phyloP scores from a whole-genome alignment of 2,113 vertebrate genomes.

The Pampusana beccarii region DNA sequence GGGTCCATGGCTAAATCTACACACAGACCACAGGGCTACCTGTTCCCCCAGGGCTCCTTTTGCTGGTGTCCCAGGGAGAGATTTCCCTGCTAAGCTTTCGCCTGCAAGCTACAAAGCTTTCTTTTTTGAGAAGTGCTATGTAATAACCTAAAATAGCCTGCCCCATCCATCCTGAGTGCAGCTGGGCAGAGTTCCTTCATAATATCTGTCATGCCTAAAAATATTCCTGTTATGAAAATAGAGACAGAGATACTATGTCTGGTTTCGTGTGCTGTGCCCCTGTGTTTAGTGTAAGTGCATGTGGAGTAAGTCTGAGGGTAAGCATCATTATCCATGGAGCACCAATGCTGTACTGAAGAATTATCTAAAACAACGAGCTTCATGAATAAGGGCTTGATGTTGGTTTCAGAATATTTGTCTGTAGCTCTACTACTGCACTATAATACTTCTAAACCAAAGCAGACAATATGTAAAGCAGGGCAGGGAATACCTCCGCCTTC shows the following conservation, averaged over 20 bases:
- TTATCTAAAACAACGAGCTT: not conserved
- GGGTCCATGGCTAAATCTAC: not conserved
- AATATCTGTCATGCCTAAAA: conserved; percentile 64
- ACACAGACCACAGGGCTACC: not conserved
- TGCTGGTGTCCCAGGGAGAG: not conserved
- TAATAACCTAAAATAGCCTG: conserved; percentile 49
- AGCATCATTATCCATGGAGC: not conserved
- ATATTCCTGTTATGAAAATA: conserved; percentile 57
- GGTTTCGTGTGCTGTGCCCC: not conserved
- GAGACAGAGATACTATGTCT: conserved; percentile 23
- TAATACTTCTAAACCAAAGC: not conserved
- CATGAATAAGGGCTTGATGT: not conserved
- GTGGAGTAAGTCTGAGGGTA: not conserved
- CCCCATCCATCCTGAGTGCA: conserved; percentile 24
- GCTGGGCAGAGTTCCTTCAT: conserved; percentile 44
- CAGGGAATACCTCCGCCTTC: conserved; percentile 9
- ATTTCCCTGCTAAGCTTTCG: not conserved
- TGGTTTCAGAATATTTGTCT: not conserved
- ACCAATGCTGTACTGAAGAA: not conserved
- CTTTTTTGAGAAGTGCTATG: conserved; percentile 50
- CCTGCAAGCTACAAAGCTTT: not conserved
- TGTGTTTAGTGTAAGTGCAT: not conserved
- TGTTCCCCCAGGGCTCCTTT: not conserved
- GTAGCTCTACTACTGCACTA: not conserved
- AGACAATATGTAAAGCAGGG: not conserved